Evolutionary conservation across 2,888 invertebrate genomes (phyloP).

Genomic region (Toxonevra muliebris): DNA sequence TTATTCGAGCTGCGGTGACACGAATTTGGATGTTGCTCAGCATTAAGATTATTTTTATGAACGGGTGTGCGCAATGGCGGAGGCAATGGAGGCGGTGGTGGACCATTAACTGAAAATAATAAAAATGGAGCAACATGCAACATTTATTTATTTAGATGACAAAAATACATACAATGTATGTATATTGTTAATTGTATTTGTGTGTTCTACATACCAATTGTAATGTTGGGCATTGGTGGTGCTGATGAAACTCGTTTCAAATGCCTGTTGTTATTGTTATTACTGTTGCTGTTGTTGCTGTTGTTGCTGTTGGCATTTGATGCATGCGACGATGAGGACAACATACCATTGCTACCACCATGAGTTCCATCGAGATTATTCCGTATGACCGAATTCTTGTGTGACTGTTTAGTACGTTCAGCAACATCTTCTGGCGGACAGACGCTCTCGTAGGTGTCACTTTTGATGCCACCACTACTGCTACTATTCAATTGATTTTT

Average conservation of each 20-base stretch:
- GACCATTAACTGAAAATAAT: conserved; percentile 63
- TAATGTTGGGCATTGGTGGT: conserved; percentile 65
- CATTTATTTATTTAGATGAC: background rate
- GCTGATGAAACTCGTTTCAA: conserved; percentile 71
- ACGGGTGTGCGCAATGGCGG: conserved; percentile 67
- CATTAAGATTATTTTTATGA: conserved; percentile 37
- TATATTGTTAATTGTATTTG: conserved; percentile 1
- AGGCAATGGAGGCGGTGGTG: conserved; percentile 78
- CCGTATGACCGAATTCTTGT: conserved; percentile 60
- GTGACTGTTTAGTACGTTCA: conserved; percentile 62
- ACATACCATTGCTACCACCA: conserved; percentile 40
- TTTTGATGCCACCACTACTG: conserved; percentile 53
- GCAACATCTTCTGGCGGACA: conserved; percentile 64
- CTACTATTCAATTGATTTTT: conserved; percentile 58
- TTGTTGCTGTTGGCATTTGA: conserved; percentile 46
- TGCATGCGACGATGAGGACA: conserved; percentile 29
- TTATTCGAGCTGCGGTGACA: conserved; percentile 38
- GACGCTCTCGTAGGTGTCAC: conserved; percentile 65
- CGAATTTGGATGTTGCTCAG: conserved; percentile 37
- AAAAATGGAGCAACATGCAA: background rate
- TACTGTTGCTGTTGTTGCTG: conserved; percentile 66
- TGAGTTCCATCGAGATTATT: conserved; percentile 53
- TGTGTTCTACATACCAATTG: conserved; percentile 55
- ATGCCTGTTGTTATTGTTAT: conserved; percentile 64
- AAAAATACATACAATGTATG: background rate